Conservation (phyloP, 2,113 vertebrate species). For the Ailurus styani region DNA sequence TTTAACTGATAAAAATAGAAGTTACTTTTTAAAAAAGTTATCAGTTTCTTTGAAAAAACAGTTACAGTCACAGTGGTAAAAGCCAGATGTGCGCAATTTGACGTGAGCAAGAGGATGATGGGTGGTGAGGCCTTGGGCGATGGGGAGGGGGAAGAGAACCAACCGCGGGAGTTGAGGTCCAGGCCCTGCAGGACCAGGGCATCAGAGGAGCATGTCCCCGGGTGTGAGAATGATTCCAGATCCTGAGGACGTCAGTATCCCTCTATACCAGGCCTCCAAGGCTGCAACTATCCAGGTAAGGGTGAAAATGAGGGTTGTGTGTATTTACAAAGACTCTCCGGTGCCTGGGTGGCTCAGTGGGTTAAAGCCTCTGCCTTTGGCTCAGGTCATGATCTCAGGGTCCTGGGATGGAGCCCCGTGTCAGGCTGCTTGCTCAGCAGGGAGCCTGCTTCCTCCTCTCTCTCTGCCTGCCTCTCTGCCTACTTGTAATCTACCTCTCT, state of each 20-base stretch:
- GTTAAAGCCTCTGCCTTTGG: too few relatives aligned
- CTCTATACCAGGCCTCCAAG: neutral
- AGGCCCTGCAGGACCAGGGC: neutral
- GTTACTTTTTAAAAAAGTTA: neutral
- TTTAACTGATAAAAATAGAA: neutral
- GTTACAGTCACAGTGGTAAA: neutral
- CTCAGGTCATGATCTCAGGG: too few relatives aligned
- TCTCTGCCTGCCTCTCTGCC: too few relatives aligned
- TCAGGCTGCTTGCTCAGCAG: too few relatives aligned
- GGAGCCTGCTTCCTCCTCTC: too few relatives aligned
- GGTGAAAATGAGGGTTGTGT: neutral
- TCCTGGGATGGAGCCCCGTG: too few relatives aligned
- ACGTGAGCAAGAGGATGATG: neutral
- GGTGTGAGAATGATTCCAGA: neutral
- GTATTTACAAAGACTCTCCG: neutral
- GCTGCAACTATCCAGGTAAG: neutral
- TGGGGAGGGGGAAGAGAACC: neutral
- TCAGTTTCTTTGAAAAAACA: neutral
- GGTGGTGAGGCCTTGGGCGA: accelerated
- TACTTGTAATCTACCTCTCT: too few relatives aligned
- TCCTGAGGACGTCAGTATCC: neutral
- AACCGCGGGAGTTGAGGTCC: neutral
- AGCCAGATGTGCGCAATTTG: neutral
- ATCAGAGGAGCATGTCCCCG: neutral
- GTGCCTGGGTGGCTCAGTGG: too few relatives aligned